Conservation (phyloP, 2,888 invertebrate genomes). For the Hydrotaea cyrtoneurina region DNA sequence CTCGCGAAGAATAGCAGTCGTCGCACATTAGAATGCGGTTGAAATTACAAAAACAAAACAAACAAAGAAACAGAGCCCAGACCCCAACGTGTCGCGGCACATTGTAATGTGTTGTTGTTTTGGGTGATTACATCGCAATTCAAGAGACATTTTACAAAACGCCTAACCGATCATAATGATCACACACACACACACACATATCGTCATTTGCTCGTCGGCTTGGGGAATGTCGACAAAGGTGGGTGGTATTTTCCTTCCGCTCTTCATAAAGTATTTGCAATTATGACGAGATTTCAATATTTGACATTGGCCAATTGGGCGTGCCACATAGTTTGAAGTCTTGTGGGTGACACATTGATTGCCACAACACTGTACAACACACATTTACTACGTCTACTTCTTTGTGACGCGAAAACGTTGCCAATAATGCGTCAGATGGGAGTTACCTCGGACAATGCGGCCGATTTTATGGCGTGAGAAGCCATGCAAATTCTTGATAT, state of each 20-base stretch:
- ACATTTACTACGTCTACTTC: no score
- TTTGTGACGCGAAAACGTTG: no score
- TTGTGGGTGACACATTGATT: no score
- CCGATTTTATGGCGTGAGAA: no score
- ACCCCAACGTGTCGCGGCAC: not conserved
- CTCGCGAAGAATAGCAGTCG: not conserved
- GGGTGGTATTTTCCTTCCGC: not conserved
- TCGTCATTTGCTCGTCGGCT: not conserved
- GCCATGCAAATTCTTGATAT: no score
- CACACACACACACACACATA: not conserved
- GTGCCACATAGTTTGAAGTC: no score
- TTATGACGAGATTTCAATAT: not conserved
- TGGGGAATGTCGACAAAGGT: not conserved
- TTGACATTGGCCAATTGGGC: not conserved
- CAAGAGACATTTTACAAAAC: slow-evolving; percentile 36
- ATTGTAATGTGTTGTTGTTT: slow-evolving; percentile 4
- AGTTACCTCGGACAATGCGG: no score
- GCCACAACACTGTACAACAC: no score
- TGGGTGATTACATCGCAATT: slow-evolving; percentile 31
- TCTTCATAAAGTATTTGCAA: not conserved
- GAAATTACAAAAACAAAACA: not conserved
- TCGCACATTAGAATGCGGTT: not conserved
- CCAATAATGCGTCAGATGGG: no score
- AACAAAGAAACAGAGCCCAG: not conserved
- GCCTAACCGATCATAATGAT: slow-evolving; percentile 27